phyloP scores from a whole-genome alignment of 1,140 invertebrate genomes.

The Nasonia giraulti region DNA sequence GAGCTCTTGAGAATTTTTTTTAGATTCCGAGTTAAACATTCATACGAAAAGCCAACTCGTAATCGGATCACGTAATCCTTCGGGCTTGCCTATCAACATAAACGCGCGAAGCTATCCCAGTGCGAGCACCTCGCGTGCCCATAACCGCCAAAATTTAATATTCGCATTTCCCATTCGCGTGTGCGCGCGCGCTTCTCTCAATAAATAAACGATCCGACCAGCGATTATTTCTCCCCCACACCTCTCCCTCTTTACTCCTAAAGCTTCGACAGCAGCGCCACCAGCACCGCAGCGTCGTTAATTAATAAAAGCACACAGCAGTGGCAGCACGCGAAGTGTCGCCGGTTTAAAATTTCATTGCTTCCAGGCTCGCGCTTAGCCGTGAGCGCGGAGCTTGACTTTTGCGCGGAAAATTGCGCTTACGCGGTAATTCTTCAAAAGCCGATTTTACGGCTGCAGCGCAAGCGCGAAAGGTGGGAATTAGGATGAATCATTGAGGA shows the following conservation, averaged over 20 bases:
- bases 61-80: neutral
- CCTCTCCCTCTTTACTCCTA: neutral
- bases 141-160: neutral
- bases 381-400: neutral
- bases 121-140: neutral
- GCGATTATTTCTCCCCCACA: neutral
- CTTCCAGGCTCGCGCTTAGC: neutral
- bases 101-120: neutral
- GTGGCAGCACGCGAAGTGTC: neutral
- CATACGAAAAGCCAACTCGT: neutral
- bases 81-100: neutral
- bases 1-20: neutral
- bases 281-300: neutral
- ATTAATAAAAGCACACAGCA: conserved; percentile 7
- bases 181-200: neutral
- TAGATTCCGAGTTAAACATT: neutral
- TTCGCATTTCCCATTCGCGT: neutral
- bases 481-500: conserved; percentile 40
- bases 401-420: conserved; percentile 10
- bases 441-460: conserved; percentile 29
- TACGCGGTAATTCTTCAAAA: conserved; percentile 43
- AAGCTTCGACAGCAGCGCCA: neutral
- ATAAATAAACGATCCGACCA: conserved; percentile 11
- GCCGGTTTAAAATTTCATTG: conserved; percentile 8
- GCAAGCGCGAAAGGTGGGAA: conserved; percentile 28